Conservation (phyloP, 2,888 invertebrate genomes). For the Aphelenchoides bicaudatus region DNA sequence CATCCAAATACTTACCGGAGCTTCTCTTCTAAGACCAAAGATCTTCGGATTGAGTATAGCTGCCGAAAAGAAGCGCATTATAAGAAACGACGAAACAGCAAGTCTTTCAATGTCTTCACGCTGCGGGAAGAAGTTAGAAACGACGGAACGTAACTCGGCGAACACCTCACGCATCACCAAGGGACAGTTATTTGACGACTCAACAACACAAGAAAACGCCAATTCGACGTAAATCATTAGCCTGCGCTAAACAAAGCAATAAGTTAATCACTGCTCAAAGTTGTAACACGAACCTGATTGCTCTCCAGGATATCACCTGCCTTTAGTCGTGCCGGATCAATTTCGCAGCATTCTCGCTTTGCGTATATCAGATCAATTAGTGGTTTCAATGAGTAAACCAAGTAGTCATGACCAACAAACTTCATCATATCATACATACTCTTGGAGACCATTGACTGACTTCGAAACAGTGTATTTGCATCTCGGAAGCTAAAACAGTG, state of each 20-base stretch:
- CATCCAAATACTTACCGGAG: slow-evolving; percentile 38
- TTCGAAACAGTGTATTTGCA: slow-evolving; percentile 58
- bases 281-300: slow-evolving; percentile 36
- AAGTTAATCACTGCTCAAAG: not conserved
- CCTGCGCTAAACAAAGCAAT: slow-evolving; percentile 31
- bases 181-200: slow-evolving; percentile 50
- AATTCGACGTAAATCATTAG: slow-evolving; percentile 51
- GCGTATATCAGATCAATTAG: slow-evolving; percentile 56
- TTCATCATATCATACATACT: slow-evolving; percentile 58
- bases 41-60: slow-evolving; percentile 57
- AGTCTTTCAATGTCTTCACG: slow-evolving; percentile 47
- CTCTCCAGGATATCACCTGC: slow-evolving; percentile 37
- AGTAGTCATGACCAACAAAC: slow-evolving; percentile 54
- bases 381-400: slow-evolving; percentile 52
- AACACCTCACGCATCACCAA: slow-evolving; percentile 47
- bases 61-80: slow-evolving; percentile 60
- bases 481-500: slow-evolving; percentile 38
- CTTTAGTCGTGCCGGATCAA: slow-evolving; percentile 51
- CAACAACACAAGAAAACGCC: slow-evolving; percentile 50
- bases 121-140: slow-evolving; percentile 38
- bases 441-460: slow-evolving; percentile 53
- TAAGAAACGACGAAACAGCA: slow-evolving; percentile 56
- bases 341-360: slow-evolving; percentile 56
- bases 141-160: slow-evolving; percentile 51
- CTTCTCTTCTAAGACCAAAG: slow-evolving; percentile 51